A percentile compares a stretch with the other conserved stretches of the same genome.
Evolutionary conservation across 2,888 invertebrate genomes (phyloP).

Genomic region (Eupithecia tripunctaria): DNA sequence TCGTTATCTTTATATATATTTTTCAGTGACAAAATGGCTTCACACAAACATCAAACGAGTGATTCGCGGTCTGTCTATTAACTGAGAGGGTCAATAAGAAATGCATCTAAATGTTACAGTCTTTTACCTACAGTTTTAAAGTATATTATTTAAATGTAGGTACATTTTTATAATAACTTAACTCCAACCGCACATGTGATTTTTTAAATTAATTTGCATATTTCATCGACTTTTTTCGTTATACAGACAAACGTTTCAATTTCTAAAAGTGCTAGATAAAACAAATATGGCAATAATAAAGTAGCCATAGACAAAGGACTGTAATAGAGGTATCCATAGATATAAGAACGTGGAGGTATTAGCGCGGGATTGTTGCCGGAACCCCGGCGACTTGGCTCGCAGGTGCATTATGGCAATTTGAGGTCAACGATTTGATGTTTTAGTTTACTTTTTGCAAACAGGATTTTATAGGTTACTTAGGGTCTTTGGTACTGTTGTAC

Average conservation of each 20-base stretch:
- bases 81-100: no score
- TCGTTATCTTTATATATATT: no score
- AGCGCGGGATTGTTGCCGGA: constrained; percentile 45
- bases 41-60: no score
- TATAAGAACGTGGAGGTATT: constrained; percentile 28
- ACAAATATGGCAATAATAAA: constrained; percentile 1
- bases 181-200: not conserved
- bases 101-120: no score
- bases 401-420: constrained; percentile 51
- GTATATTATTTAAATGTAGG: no score
- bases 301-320: constrained; percentile 9
- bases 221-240: not conserved
- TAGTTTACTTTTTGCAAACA: constrained; percentile 24
- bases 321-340: constrained; percentile 27
- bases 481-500: not conserved
- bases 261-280: not conserved
- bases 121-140: no score
- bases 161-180: no score
- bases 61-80: no score
- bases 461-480: constrained; percentile 15
- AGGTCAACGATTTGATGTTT: constrained; percentile 34
- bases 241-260: not conserved
- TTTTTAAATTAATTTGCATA: not conserved
- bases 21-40: no score
- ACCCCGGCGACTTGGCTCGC: constrained; percentile 40